These are phyloP conservation scores for Triplophysa yarkandensis DNA, from an alignment of 2,797 vertebrate species.

Conservation along the genomic window DNA sequence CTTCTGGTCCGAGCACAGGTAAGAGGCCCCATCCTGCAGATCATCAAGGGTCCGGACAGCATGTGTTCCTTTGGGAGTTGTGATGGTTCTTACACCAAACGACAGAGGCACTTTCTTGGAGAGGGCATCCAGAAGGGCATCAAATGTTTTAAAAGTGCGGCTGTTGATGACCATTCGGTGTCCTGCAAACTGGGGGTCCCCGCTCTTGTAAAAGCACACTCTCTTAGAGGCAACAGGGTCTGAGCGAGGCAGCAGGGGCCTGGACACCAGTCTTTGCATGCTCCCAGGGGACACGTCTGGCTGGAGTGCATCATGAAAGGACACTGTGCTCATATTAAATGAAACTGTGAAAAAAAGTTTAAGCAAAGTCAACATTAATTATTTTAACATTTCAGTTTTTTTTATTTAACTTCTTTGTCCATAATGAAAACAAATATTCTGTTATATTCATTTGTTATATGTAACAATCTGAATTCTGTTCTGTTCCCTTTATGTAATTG, in stretches of 20 bases:
- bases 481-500: conserved; percentile 10
- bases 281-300: conserved; percentile 73
- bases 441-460: neutral
- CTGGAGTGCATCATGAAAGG: conserved; percentile 72
- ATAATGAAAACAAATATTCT: neutral
- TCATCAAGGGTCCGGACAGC: conserved; percentile 83
- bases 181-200: conserved; percentile 88
- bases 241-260: conserved; percentile 63
- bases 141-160: conserved; percentile 92
- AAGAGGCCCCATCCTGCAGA: conserved; percentile 89
- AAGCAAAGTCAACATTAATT: neutral
- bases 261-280: conserved; percentile 67
- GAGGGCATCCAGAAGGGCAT: conserved; percentile 88
- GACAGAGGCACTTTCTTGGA: conserved; percentile 91
- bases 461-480: neutral
- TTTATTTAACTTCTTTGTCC: neutral
- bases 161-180: conserved; percentile 88
- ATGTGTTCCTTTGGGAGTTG: conserved; percentile 87
- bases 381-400: neutral
- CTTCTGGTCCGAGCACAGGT: conserved; percentile 90
- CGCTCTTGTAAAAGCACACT: conserved; percentile 95
- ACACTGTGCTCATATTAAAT: conserved; percentile 80
- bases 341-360: neutral
- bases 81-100: conserved; percentile 94
- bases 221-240: conserved; percentile 83